These are phyloP conservation scores for Chymomyza procnemis DNA, from an alignment of 2,888 invertebrate genomes.

Conservation along the genomic window DNA sequence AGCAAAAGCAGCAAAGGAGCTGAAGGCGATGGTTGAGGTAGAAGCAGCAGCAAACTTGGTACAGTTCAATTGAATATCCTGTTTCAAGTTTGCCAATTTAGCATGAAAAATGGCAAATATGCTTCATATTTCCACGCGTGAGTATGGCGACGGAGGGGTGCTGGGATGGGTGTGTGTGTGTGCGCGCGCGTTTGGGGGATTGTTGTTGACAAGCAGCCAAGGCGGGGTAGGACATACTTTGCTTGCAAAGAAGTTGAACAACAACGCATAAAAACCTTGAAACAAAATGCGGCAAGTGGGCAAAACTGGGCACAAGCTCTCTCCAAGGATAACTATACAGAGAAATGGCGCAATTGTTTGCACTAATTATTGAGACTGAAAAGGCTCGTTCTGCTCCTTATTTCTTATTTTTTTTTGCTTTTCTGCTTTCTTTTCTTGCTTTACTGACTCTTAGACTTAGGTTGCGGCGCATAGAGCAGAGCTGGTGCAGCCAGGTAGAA, in stretches of 20 bases:
- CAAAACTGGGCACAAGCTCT: not conserved
- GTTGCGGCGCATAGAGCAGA: not conserved
- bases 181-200: not conserved
- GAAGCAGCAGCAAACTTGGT: not conserved
- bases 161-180: not conserved
- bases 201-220: not conserved
- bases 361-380: slow-evolving; percentile 59
- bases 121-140: slow-evolving; percentile 40
- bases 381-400: not conserved
- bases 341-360: slow-evolving; percentile 64
- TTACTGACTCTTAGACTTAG: no score
- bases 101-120: slow-evolving; percentile 43
- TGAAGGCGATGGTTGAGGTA: no score
- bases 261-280: slow-evolving; percentile 43
- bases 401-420: no score
- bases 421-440: no score
- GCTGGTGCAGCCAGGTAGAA: not conserved
- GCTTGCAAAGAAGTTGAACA: not conserved
- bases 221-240: not conserved
- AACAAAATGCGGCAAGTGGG: slow-evolving; percentile 49
- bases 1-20: not conserved
- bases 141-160: no score
- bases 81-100: slow-evolving; percentile 61
- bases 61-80: slow-evolving; percentile 40
- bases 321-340: slow-evolving; percentile 36